These are phyloP conservation scores for Perizoma flavofasciatum DNA, from an alignment of 2,888 invertebrate species.

Conservation along the genomic window DNA sequence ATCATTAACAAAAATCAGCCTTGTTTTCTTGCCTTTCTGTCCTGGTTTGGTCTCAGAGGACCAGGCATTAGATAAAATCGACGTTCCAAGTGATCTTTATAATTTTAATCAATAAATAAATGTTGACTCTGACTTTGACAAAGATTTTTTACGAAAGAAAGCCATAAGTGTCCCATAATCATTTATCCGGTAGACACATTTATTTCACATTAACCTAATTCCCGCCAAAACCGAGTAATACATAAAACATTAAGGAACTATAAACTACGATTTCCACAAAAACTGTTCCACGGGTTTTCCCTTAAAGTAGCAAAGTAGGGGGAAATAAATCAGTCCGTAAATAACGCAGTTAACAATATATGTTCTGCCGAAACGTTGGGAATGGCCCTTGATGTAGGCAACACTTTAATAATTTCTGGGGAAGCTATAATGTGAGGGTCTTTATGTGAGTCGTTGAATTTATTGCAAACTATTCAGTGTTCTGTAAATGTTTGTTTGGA, in stretches of 20 bases:
- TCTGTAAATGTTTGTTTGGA: conserved; percentile 1
- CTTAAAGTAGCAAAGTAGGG: conserved; percentile 49
- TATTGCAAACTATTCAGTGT: conserved; percentile 25
- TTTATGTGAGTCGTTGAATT: conserved; percentile 24
- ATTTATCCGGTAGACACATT: conserved; percentile 23
- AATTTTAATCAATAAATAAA: too few species aligned
- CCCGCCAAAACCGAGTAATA: conserved; percentile 34
- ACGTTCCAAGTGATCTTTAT: too few species aligned
- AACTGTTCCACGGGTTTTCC: conserved; percentile 42
- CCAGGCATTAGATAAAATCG: too few species aligned
- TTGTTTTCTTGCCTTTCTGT: too few species aligned
- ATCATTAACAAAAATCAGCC: too few species aligned
- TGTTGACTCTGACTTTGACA: too few species aligned
- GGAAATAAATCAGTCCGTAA: conserved; percentile 68
- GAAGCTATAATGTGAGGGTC: conserved; percentile 43
- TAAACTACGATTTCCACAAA: conserved; percentile 44
- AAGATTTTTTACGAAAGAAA: neutral
- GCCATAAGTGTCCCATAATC: conserved; percentile 12
- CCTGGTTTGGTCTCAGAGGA: too few species aligned
- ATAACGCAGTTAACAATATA: conserved; percentile 71
- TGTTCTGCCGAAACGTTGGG: conserved; percentile 57
- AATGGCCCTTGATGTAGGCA: conserved; percentile 61
- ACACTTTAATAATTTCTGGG: conserved; percentile 62
- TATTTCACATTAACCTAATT: conserved; percentile 38
- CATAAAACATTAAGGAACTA: conserved; percentile 43